phyloP scores from a whole-genome alignment of 1,140 invertebrate genomes.

The Carposina sasakii region DNA sequence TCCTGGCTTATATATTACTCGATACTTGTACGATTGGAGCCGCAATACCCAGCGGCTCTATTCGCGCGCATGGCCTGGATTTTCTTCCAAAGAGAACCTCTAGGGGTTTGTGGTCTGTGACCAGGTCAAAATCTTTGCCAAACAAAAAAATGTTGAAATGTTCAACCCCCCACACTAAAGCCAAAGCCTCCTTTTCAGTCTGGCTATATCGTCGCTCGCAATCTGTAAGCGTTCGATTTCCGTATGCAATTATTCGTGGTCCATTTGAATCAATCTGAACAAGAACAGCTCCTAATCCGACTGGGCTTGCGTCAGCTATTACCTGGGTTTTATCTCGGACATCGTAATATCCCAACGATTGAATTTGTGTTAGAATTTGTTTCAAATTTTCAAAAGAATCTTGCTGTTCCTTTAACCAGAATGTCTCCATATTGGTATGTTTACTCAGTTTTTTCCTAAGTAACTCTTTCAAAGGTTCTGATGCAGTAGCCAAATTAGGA shows the following conservation, averaged over 20 bases:
- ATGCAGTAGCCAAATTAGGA: constrained; percentile 31
- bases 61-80: neutral
- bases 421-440: neutral
- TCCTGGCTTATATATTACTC: neutral
- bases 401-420: neutral
- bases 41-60: neutral
- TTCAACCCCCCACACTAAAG: too few relatives aligned
- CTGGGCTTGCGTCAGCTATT: constrained; percentile 52
- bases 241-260: constrained; percentile 6
- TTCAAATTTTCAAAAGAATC: neutral
- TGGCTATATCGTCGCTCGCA: constrained; percentile 24
- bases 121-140: constrained; percentile 3
- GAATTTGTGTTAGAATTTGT: neutral
- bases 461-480: constrained; percentile 19
- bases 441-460: neutral
- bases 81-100: neutral
- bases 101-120: neutral
- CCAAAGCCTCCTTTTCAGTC: constrained; percentile 15
- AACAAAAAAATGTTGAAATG: neutral
- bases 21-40: neutral
- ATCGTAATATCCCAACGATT: constrained; percentile 2
- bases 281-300: constrained; percentile 41
- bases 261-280: constrained; percentile 17
- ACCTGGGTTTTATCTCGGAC: constrained; percentile 27
- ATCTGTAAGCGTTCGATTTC: constrained; percentile 29